Evolutionary conservation across 2,888 invertebrate species (phyloP).

Genomic region (Hirtodrosophila trivittata): DNA sequence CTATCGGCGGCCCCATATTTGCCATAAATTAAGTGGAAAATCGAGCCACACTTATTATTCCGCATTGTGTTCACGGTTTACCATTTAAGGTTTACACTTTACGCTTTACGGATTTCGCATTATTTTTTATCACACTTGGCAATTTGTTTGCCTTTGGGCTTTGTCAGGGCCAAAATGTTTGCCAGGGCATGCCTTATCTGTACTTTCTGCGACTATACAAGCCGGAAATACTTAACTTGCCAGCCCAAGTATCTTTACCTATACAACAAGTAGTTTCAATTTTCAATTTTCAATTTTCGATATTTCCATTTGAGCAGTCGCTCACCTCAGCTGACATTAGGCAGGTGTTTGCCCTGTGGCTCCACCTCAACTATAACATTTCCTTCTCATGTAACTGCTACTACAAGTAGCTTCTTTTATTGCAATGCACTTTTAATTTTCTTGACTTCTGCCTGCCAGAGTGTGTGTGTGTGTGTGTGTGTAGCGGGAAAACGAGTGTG

Average conservation of each 20-base stretch:
- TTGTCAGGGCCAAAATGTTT: constrained; percentile 34
- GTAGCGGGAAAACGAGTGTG: no score
- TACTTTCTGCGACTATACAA: constrained; percentile 33
- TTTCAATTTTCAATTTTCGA: constrained; percentile 44
- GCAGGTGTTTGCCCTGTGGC: constrained; percentile 47
- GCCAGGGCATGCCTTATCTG: constrained; percentile 55
- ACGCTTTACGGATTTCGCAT: constrained; percentile 35
- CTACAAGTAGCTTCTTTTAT: no score
- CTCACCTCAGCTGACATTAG: constrained; percentile 46
- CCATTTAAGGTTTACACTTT: constrained; percentile 34
- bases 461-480: no score
- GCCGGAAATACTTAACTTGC: constrained; percentile 47
- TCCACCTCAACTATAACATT: constrained; percentile 21
- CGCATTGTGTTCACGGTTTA: constrained; percentile 47
- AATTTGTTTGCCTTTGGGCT: constrained; percentile 66
- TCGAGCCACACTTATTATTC: constrained; percentile 61
- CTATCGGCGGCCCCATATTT: constrained; percentile 46
- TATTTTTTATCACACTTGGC: constrained; percentile 63
- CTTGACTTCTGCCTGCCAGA: no score
- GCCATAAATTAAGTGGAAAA: constrained; percentile 76
- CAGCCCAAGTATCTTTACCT: constrained; percentile 13
- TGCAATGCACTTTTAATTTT: no score
- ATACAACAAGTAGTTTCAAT: constrained; percentile 41
- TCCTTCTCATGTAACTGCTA: no score
- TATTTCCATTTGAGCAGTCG: constrained; percentile 39